Evolutionary conservation across 2,797 vertebrate genomes (phyloP).

Genomic region (Acanthopagrus latus): DNA sequence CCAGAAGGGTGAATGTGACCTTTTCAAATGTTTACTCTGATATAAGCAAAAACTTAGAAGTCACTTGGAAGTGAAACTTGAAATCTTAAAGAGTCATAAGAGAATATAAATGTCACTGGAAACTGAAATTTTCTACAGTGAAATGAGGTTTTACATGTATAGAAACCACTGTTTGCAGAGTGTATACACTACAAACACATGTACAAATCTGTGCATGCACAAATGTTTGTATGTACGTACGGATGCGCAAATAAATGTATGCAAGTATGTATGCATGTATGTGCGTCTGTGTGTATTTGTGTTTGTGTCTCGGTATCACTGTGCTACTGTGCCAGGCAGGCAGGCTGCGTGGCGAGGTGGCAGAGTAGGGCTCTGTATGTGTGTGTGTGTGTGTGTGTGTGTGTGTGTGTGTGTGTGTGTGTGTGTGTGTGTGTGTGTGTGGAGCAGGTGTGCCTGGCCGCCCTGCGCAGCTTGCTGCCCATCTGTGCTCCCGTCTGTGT

Average conservation of each 20-base stretch:
- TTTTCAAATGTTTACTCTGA: conserved; percentile 50
- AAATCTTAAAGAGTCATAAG: conserved; percentile 12
- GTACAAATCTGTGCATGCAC: conserved; percentile 30
- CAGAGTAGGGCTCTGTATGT: conserved; percentile 64
- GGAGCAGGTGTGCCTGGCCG: conserved; percentile 85
- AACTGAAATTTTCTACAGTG: neutral
- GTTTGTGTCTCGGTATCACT: conserved; percentile 63
- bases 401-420: conserved; percentile 55
- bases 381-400: conserved; percentile 44
- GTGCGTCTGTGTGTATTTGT: conserved; percentile 62
- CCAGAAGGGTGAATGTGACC: conserved; percentile 63
- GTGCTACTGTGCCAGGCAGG: conserved; percentile 73
- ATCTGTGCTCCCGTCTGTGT: conserved; percentile 88
- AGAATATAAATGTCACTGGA: conserved; percentile 14
- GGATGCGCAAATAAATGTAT: conserved; percentile 38
- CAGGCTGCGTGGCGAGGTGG: conserved; percentile 77
- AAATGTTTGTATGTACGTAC: conserved; percentile 32
- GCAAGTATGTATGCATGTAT: conserved; percentile 30
- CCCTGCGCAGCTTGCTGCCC: conserved; percentile 86
- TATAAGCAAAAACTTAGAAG: conserved; percentile 19
- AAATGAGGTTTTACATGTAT: conserved; percentile 9
- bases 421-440: conserved; percentile 72
- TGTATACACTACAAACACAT: conserved; percentile 19
- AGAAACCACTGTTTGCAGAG: conserved; percentile 18
- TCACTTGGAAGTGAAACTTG: conserved; percentile 19